A percentile compares a stretch with the other conserved stretches of the same genome.
Evolutionary conservation across 2,888 invertebrate genomes (phyloP).

Genomic region (Ommatoiulus sabulosus): DNA sequence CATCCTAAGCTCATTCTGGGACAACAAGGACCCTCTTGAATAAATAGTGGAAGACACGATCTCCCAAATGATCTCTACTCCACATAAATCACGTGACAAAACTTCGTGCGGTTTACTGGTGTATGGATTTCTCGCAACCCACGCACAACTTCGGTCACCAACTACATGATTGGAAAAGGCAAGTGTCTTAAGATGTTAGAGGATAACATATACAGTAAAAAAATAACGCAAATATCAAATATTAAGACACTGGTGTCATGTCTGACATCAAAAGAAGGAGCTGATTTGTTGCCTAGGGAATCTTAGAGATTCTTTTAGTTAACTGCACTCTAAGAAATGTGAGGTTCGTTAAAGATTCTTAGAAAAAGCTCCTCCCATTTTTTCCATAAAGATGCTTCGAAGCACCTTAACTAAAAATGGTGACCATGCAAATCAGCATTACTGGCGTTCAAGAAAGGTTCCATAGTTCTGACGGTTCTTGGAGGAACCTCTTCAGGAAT

Average conservation of each 20-base stretch:
- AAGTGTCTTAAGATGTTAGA: constrained; percentile 6
- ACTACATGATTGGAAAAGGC: neutral
- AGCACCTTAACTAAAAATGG: no score
- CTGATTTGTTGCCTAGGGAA: neutral
- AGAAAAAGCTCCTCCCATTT: no score
- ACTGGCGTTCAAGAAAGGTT: no score
- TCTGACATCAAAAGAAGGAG: neutral
- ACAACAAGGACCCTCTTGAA: neutral
- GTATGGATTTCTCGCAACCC: neutral
- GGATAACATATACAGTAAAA: neutral
- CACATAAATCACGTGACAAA: neutral
- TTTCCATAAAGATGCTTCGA: no score
- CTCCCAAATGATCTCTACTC: constrained; percentile 19
- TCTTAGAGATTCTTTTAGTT: neutral
- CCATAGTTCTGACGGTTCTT: no score
- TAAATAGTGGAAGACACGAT: neutral
- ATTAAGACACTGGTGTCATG: neutral
- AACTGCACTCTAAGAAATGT: no score
- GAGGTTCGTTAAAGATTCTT: neutral
- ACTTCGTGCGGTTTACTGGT: neutral
- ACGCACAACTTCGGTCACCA: neutral
- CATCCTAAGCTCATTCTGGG: constrained; percentile 15
- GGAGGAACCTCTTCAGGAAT: no score
- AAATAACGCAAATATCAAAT: neutral
- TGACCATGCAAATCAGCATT: no score